These are phyloP conservation scores for Hydrolagus affinis DNA, from an alignment of 2,113 vertebrate genomes.

Conservation along the genomic window DNA sequence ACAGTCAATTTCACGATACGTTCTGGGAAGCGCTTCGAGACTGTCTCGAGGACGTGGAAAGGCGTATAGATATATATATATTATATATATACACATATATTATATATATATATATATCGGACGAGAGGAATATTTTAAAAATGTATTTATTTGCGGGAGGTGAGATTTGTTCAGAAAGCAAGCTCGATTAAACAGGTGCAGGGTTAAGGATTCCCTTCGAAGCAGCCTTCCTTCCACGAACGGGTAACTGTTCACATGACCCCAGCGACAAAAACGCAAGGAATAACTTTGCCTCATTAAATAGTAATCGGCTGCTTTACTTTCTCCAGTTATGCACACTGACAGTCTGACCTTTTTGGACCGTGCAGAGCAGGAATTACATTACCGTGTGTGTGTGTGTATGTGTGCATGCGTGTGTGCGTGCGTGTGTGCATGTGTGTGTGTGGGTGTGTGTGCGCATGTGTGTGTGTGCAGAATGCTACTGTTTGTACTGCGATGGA, in stretches of 20 bases:
- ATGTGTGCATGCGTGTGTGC: background rate
- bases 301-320: constrained; percentile 9
- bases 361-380: background rate
- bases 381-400: background rate
- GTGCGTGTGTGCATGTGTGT: background rate
- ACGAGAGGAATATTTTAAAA: too few species aligned
- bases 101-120: too few species aligned
- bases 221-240: constrained; percentile 19
- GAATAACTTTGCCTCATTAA: background rate
- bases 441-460: background rate
- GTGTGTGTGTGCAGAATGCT: background rate
- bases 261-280: constrained; percentile 4
- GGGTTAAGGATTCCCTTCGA: background rate
- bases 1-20: too few species aligned
- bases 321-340: background rate
- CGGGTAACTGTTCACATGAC: background rate
- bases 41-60: too few species aligned
- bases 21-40: too few species aligned
- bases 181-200: background rate
- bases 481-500: too few species aligned
- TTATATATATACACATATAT: too few species aligned
- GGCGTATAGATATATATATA: too few species aligned
- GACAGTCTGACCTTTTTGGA: background rate
- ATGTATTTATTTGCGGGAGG: too few species aligned
- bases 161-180: background rate